Evolutionary conservation across 2,888 invertebrate species (phyloP).

Genomic region (Acanthopleura granulata): DNA sequence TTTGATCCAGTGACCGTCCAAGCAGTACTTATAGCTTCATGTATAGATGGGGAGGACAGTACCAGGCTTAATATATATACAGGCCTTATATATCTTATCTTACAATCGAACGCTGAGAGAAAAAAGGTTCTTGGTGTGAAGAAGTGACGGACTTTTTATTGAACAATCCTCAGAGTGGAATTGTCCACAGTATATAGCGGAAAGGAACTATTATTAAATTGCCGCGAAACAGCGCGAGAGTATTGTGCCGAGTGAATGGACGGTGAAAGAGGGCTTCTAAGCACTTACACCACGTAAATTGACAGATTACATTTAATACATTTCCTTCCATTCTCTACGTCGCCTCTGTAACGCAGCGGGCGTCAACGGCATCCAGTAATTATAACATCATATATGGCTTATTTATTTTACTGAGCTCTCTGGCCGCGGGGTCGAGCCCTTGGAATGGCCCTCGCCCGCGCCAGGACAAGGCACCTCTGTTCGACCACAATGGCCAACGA

Average conservation of each 20-base stretch:
- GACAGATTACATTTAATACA: neutral
- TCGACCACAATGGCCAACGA: neutral
- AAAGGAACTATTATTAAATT: no score
- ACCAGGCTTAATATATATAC: no score
- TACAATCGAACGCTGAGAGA: no score
- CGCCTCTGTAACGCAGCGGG: conserved; percentile 3
- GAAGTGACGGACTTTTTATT: no score
- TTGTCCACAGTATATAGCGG: no score
- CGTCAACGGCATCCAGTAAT: neutral
- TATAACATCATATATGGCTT: conserved; percentile 17
- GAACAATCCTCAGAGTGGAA: no score
- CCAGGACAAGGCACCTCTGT: no score
- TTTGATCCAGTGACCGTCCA: no score
- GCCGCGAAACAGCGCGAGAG: neutral
- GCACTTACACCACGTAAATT: neutral
- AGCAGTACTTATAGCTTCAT: no score
- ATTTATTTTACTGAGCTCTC: neutral
- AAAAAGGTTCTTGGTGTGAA: no score
- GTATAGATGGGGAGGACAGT: no score
- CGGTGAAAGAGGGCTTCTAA: neutral
- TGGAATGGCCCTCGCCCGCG: neutral
- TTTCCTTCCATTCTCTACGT: neutral
- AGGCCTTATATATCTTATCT: no score
- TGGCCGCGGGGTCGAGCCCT: neutral
- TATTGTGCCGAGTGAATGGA: neutral